Evolutionary conservation across 2,113 vertebrate species (phyloP).

Genomic region (Chrysemys picta): DNA sequence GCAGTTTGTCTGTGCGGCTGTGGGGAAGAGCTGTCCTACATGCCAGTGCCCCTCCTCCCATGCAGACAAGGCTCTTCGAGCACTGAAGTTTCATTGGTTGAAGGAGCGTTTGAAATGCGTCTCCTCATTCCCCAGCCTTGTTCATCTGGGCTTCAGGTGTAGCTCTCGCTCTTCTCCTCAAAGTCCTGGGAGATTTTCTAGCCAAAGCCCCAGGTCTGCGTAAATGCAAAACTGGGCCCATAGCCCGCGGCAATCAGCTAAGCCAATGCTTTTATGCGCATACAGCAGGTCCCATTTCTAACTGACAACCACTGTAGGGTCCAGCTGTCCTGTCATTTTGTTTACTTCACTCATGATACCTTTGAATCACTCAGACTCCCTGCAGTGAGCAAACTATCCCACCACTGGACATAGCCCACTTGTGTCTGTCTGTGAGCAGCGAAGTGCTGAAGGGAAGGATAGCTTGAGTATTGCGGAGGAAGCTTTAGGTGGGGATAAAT

Average conservation of each 20-base stretch:
- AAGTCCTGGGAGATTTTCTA: conserved; percentile 41
- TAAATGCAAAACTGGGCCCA: not conserved
- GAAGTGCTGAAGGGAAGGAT: too few relatives aligned
- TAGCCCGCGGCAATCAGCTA: conserved; percentile 7
- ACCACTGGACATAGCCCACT: accelerated
- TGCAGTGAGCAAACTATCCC: not conserved
- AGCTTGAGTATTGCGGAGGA: too few relatives aligned
- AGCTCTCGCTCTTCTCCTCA: not conserved
- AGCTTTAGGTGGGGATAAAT: too few relatives aligned
- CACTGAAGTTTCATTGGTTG: not conserved
- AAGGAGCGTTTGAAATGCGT: not conserved
- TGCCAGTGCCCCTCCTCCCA: too few relatives aligned
- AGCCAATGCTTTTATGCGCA: not conserved
- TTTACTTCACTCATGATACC: conserved; percentile 6
- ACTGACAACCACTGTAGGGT: not conserved
- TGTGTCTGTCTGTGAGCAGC: not conserved
- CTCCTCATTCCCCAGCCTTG: conserved; percentile 8
- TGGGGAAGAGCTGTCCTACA: too few relatives aligned
- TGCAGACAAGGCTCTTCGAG: not conserved
- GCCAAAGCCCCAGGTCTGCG: not conserved
- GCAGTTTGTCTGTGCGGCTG: too few relatives aligned
- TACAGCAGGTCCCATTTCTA: not conserved
- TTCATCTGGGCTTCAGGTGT: not conserved
- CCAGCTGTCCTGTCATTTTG: not conserved
- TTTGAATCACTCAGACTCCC: not conserved